phyloP scores from a whole-genome alignment of 2,888 invertebrate genomes.

The Nymphalis c-album region DNA sequence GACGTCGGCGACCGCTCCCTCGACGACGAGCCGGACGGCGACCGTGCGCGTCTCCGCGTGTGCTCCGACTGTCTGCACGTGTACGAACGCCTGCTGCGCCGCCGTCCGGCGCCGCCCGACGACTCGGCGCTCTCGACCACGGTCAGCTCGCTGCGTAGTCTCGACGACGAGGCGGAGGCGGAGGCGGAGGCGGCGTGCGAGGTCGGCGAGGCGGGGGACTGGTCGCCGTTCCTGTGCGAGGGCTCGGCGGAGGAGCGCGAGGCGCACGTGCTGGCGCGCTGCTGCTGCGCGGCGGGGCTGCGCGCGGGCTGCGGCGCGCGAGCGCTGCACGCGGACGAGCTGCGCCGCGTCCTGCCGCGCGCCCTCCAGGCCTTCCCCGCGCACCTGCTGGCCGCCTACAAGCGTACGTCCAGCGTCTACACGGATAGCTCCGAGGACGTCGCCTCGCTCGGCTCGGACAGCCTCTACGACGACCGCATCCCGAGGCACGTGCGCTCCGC shows the following conservation, averaged over 20 bases:
- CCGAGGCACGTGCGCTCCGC: slow-evolving; percentile 83
- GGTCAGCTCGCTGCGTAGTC: slow-evolving; percentile 75
- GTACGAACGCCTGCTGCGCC: slow-evolving; percentile 54
- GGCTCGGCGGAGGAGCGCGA: slow-evolving; percentile 48
- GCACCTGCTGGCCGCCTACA: slow-evolving; percentile 77
- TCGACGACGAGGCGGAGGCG: slow-evolving; percentile 75
- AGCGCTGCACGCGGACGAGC: slow-evolving; percentile 43
- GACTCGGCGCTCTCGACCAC: slow-evolving; percentile 73
- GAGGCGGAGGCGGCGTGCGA: slow-evolving; percentile 40
- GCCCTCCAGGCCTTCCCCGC: slow-evolving; percentile 48
- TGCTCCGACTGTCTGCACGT: slow-evolving; percentile 57
- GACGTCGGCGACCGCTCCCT: slow-evolving; percentile 40
- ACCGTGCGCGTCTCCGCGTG: slow-evolving; percentile 43
- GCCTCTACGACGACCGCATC: slow-evolving; percentile 84
- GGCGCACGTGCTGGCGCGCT: slow-evolving; percentile 62
- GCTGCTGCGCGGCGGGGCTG: slow-evolving; percentile 62
- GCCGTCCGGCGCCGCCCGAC: slow-evolving; percentile 69
- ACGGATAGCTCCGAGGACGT: slow-evolving; percentile 94
- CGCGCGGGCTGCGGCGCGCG: slow-evolving; percentile 58
- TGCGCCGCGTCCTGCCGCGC: slow-evolving; percentile 49
- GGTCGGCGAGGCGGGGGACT: slow-evolving; percentile 32
- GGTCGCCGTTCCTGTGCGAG: slow-evolving; percentile 59
- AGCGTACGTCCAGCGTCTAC: slow-evolving; percentile 90
- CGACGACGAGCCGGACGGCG: slow-evolving; percentile 41
- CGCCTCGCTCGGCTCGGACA: slow-evolving; percentile 89